Percentiles rank a stretch among this genome's conserved stretches.
Evolutionary conservation across 64 coral and sea anemone genomes (phyloP).

Genomic region (Stichodactyla helianthus): DNA sequence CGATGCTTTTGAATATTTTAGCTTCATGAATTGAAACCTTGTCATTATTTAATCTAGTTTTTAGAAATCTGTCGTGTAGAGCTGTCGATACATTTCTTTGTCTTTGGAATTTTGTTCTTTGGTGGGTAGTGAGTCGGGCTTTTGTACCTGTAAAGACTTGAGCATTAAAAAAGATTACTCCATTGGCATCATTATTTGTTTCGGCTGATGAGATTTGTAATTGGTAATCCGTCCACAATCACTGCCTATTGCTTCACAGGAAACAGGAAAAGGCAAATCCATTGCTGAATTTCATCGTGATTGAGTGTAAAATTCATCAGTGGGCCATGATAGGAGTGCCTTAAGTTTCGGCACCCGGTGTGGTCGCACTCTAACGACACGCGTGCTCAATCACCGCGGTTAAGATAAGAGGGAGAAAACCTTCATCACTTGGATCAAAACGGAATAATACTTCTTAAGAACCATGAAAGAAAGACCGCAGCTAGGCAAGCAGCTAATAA

Average conservation of each 20-base stretch:
- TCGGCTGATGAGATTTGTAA: conserved; percentile 9
- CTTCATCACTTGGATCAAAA: conserved; percentile 14
- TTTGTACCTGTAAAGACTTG: not conserved
- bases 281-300: not conserved
- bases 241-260: conserved; percentile 1
- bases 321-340: not conserved
- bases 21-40: not conserved
- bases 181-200: not conserved
- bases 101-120: not conserved
- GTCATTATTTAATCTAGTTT: not conserved
- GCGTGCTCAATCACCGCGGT: conserved; percentile 12
- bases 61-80: not conserved
- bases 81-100: not conserved
- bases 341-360: not conserved
- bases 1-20: not conserved
- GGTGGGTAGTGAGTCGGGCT: not conserved
- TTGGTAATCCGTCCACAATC: conserved; percentile 4
- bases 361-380: not conserved
- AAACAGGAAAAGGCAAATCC: conserved; percentile 32
- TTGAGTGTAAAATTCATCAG: not conserved
- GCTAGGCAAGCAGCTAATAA: not conserved
- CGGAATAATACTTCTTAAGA: conserved; percentile 11
- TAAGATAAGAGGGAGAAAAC: not conserved
- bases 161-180: conserved; percentile 11
- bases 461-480: conserved; percentile 5